phyloP scores from a whole-genome alignment of 2,888 invertebrate species.

The Hylaea fasciaria region DNA sequence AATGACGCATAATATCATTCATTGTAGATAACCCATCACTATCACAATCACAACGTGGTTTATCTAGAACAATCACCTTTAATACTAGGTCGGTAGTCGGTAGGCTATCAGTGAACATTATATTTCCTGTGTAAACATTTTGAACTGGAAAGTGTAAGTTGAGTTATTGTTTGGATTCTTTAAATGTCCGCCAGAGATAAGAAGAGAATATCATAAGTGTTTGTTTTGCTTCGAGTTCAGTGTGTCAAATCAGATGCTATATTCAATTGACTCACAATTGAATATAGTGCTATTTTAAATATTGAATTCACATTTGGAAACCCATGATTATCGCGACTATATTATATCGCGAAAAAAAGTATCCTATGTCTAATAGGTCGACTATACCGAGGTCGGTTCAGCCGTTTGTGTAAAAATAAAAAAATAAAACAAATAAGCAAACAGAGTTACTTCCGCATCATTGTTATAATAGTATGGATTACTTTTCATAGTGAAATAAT shows the following conservation, averaged over 20 bases:
- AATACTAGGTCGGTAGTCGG: slow-evolving; percentile 45
- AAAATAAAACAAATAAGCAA: too few relatives aligned
- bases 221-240: slow-evolving; percentile 7
- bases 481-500: too few relatives aligned
- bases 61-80: slow-evolving; percentile 57
- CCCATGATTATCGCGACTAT: too few relatives aligned
- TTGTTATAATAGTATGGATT: too few relatives aligned
- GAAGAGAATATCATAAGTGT: slow-evolving; percentile 5
- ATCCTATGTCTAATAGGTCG: too few relatives aligned
- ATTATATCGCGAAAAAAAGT: too few relatives aligned
- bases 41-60: slow-evolving; percentile 39
- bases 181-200: slow-evolving; percentile 10
- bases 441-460: too few relatives aligned
- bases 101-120: slow-evolving; percentile 39
- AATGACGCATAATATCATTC: slow-evolving; percentile 22
- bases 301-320: too few relatives aligned
- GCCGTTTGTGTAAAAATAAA: too few relatives aligned
- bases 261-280: not conserved
- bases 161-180: slow-evolving; percentile 1
- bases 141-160: slow-evolving; percentile 2
- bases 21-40: slow-evolving; percentile 22
- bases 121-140: slow-evolving; percentile 28
- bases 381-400: too few relatives aligned
- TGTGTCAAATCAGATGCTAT: slow-evolving; percentile 8
- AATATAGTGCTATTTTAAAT: too few relatives aligned